Conservation (phyloP, 2,113 vertebrate genomes). For the Phyllostomus hastatus region DNA sequence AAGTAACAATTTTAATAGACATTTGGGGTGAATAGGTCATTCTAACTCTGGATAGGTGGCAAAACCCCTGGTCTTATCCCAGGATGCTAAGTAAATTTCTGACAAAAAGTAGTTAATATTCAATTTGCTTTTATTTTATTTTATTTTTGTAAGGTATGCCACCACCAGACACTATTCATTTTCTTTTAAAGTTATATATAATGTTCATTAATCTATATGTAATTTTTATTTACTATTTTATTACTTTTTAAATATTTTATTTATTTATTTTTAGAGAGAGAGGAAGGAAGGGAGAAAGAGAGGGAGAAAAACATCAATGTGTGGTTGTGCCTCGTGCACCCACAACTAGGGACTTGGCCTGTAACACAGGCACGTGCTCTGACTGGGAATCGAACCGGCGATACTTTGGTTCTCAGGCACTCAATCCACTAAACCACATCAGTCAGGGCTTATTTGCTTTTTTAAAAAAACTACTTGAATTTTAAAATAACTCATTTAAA, state of each 20-base stretch:
- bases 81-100: neutral
- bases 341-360: too few relatives aligned
- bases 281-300: too few relatives aligned
- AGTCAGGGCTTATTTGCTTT: neutral
- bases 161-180: neutral
- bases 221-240: neutral
- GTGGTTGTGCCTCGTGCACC: too few relatives aligned
- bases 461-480: neutral
- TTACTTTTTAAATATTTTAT: too few relatives aligned
- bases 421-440: too few relatives aligned
- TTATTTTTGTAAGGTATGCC: neutral
- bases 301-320: too few relatives aligned
- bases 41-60: neutral
- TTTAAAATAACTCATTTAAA: constrained; percentile 14
- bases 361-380: too few relatives aligned
- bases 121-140: neutral
- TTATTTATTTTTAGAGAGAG: too few relatives aligned
- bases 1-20: neutral
- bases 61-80: neutral
- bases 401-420: too few relatives aligned
- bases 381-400: too few relatives aligned
- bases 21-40: neutral
- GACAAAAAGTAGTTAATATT: constrained; percentile 1
- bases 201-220: neutral
- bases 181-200: neutral